These are phyloP conservation scores for Actinia equina DNA, from an alignment of 64 coral and sea anemone genomes.

Conservation along the genomic window DNA sequence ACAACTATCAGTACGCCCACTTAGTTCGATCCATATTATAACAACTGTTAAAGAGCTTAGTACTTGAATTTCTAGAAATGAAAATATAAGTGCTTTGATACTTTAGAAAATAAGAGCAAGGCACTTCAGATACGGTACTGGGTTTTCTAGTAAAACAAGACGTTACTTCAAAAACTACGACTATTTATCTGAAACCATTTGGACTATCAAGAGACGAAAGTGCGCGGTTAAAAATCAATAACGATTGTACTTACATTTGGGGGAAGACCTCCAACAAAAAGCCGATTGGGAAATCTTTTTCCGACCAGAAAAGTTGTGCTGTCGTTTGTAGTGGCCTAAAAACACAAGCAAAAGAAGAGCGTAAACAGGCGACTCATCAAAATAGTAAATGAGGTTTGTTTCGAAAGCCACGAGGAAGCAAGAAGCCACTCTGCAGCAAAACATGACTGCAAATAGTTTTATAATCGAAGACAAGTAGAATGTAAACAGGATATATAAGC, in stretches of 20 bases:
- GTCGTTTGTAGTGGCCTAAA: background rate
- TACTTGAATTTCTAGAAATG: background rate
- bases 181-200: too few relatives aligned
- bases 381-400: background rate
- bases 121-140: too few relatives aligned
- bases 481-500: background rate
- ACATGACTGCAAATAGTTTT: background rate
- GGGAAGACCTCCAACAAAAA: slow-evolving; percentile 54
- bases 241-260: slow-evolving; percentile 22
- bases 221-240: background rate
- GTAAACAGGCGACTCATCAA: background rate
- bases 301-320: slow-evolving; percentile 27
- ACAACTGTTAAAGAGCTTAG: background rate
- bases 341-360: background rate
- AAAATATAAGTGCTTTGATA: background rate
- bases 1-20: background rate
- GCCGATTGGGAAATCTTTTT: slow-evolving; percentile 24
- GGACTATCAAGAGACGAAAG: background rate
- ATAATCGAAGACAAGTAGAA: background rate
- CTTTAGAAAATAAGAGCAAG: too few relatives aligned
- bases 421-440: background rate
- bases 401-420: background rate
- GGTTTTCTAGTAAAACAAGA: too few relatives aligned
- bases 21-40: background rate
- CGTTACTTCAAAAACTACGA: too few relatives aligned